Base-by-base conservation (phyloP, 2,888 invertebrate genomes). In the Tanytarsus gracilentus region DNA sequence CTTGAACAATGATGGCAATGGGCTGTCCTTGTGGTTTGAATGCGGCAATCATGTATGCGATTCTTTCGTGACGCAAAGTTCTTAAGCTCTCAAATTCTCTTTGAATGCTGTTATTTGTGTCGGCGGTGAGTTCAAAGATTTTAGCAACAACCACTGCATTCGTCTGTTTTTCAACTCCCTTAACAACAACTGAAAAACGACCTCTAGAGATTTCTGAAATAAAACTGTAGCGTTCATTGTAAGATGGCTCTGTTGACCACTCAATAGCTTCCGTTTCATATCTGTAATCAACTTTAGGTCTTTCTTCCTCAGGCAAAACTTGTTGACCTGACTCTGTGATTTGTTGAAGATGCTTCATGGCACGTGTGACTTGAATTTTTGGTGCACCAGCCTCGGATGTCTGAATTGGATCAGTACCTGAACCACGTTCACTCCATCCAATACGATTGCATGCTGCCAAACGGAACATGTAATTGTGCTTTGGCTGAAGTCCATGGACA, bases 381-480 rank as follows among this genome's bases (percentile, higher is more conserved):
- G 83, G 78, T 2, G 81, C 77, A 49, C 87, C 87, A 23, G 76
- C 68, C 39, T 77, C 77, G 65, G 79, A 79, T 0, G 94, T 94
- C 67, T 83, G 82, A 18, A 86, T 76, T 1, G 86, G 77, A 62
- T 82, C 80, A 1, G 91, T 87, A 0, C 90, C 86, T 63, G 89
- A 85, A 50, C 94, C 92, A 69, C 86, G 85, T 60, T 89, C 88
- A 73, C 96, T 92, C 88, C 92, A 92, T 1, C 97, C 97, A 69
- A 97, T 91, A 58, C 84, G 83, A 75, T 98, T 98, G 65, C 84
- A 80, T 0, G 94, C 91, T 0, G 90, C 83, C 27, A 97, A 77
- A 62, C 96, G 79, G 77, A 97, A 95, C 66, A 91, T 85, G 73
- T 98, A 96, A 67, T 83, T 83, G 26, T 85, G 86, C 64, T 85